These are phyloP conservation scores for Hybognathus amarus DNA, from an alignment of 2,797 vertebrate genomes.

Conservation along the genomic window DNA sequence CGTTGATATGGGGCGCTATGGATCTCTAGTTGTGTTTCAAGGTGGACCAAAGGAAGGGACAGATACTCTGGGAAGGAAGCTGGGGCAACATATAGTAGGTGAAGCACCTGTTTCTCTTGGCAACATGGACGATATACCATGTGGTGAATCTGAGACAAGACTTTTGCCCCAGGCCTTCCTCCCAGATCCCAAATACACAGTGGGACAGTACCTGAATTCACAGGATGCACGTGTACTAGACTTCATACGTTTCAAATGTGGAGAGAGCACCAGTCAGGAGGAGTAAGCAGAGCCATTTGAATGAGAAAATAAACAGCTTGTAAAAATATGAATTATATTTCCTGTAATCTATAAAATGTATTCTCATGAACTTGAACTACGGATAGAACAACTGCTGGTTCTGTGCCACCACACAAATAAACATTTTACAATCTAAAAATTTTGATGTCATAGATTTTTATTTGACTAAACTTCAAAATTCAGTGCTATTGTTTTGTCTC, in stretches of 20 bases:
- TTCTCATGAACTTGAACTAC: background rate
- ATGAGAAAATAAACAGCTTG: background rate
- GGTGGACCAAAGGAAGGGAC: constrained; percentile 73
- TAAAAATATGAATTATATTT: background rate
- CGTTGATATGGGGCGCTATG: constrained; percentile 86
- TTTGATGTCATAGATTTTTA: background rate
- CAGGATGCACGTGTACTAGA: constrained; percentile 82
- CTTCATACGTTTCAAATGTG: constrained; percentile 89
- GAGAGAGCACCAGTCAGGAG: constrained; percentile 72
- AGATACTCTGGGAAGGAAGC: constrained; percentile 79
- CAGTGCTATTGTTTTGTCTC: too few relatives aligned
- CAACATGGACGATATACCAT: constrained; percentile 83
- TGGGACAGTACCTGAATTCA: constrained; percentile 84
- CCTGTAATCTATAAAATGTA: background rate
- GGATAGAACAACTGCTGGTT: background rate
- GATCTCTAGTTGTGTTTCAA: constrained; percentile 83
- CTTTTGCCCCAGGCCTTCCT: constrained; percentile 88
- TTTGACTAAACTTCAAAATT: background rate
- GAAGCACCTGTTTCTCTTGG: constrained; percentile 86
- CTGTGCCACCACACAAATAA: background rate
- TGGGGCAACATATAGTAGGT: constrained; percentile 91
- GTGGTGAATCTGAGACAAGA: constrained; percentile 83
- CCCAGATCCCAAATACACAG: constrained; percentile 81
- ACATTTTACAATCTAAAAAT: background rate
- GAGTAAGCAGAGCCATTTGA: constrained; percentile 53